Conservation (phyloP, 2,797 vertebrate genomes). For the Xenentodon cancila region DNA sequence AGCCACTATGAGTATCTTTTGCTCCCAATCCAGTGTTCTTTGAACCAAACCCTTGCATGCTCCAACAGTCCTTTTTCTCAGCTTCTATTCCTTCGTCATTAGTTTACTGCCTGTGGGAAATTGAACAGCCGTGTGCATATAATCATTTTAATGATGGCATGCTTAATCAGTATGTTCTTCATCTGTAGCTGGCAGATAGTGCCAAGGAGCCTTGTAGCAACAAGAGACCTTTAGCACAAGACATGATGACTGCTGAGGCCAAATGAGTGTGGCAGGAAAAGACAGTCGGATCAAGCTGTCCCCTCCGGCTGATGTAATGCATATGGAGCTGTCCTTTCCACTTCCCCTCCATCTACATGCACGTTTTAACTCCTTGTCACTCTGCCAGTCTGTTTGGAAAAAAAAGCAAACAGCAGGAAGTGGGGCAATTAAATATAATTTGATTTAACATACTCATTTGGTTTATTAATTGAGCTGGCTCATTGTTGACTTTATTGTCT, state of each 20-base stretch:
- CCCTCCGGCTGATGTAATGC: conserved; percentile 71
- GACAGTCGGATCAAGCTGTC: conserved; percentile 67
- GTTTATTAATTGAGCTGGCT: conserved; percentile 64
- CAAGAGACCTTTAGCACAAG: conserved; percentile 84
- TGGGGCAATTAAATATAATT: conserved; percentile 66
- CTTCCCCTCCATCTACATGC: conserved; percentile 65
- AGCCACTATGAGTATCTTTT: conserved; percentile 48
- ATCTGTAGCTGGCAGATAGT: conserved; percentile 77
- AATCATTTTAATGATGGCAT: conserved; percentile 85
- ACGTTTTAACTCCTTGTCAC: conserved; percentile 69
- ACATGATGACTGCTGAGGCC: conserved; percentile 76
- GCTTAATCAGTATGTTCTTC: conserved; percentile 76
- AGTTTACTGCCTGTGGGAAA: conserved; percentile 77
- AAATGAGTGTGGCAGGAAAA: conserved; percentile 83
- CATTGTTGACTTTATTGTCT: conserved; percentile 34
- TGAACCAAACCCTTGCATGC: conserved; percentile 27
- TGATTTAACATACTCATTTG: conserved; percentile 70
- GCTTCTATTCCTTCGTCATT: conserved; percentile 55
- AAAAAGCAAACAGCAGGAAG: conserved; percentile 51
- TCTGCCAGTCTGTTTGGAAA: conserved; percentile 43
- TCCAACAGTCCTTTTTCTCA: conserved; percentile 23
- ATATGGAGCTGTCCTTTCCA: conserved; percentile 79
- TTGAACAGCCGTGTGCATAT: conserved; percentile 66
- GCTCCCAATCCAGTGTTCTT: conserved; percentile 2
- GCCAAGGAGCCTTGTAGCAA: conserved; percentile 80